A percentile compares a stretch with the other conserved stretches of the same genome.
phyloP scores from a whole-genome alignment of 2,113 vertebrate genomes.

The Myotis brandtii region DNA sequence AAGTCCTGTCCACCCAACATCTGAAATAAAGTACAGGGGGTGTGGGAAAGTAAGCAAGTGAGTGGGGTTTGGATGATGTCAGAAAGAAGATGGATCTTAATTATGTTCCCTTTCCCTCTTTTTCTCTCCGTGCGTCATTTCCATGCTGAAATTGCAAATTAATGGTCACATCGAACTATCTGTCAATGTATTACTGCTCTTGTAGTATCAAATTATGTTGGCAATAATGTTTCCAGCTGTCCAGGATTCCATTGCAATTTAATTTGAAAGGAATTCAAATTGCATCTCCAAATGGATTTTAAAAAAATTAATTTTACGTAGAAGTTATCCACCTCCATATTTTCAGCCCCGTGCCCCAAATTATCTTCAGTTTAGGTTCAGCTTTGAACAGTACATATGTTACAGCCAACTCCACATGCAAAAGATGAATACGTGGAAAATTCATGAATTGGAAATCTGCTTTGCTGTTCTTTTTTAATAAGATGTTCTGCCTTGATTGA shows the following conservation, averaged over 20 bases:
- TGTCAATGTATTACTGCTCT: conserved; percentile 78
- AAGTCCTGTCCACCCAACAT: conserved; percentile 19
- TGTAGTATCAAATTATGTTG: conserved; percentile 76
- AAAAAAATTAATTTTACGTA: conserved; percentile 78
- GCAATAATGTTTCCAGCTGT: conserved; percentile 76
- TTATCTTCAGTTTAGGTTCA: conserved; percentile 75
- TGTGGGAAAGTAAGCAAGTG: conserved; percentile 37
- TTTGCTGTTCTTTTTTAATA: conserved; percentile 71
- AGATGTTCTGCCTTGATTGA: conserved; percentile 72
- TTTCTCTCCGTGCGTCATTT: conserved; percentile 60
- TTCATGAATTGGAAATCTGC: conserved; percentile 65
- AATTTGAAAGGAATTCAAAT: conserved; percentile 79
- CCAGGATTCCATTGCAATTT: conserved; percentile 77
- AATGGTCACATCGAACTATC: conserved; percentile 80
- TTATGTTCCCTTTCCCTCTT: conserved; percentile 77
- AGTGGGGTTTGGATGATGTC: conserved; percentile 29
- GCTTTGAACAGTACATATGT: conserved; percentile 69
- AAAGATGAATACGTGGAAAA: conserved; percentile 67
- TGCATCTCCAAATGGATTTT: conserved; percentile 75
- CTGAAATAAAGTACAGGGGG: conserved; percentile 43
- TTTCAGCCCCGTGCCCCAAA: conserved; percentile 71
- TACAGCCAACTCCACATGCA: conserved; percentile 41
- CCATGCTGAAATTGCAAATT: conserved; percentile 81
- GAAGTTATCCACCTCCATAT: conserved; percentile 64
- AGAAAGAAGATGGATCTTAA: conserved; percentile 86